Evolutionary conservation across 2,888 invertebrate genomes (phyloP).

Genomic region (Agonopterix subpropinquella): DNA sequence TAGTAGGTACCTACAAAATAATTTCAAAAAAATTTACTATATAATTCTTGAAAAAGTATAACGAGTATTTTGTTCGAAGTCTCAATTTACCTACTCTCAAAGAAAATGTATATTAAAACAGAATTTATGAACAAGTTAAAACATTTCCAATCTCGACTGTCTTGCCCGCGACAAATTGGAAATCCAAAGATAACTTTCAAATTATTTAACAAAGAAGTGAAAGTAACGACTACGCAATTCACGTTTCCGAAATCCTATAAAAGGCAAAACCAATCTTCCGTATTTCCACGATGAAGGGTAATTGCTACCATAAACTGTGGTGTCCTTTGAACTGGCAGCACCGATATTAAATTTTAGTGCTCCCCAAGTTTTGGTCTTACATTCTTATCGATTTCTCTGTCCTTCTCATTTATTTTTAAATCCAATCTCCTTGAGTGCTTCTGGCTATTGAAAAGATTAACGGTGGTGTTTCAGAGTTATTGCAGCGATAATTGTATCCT

Average conservation of each 20-base stretch:
- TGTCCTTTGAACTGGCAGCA: conserved; percentile 52
- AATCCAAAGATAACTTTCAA: conserved; percentile 15
- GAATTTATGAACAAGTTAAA: not conserved
- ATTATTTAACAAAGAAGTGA: conserved; percentile 9
- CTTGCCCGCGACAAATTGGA: conserved; percentile 10
- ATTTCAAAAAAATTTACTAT: no score
- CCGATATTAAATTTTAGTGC: conserved; percentile 66
- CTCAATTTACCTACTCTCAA: no score
- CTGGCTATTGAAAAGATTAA: conserved; percentile 46
- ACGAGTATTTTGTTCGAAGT: no score
- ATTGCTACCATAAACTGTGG: conserved; percentile 65
- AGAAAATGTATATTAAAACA: no score
- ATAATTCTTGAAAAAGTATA: no score
- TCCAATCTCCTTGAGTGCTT: conserved; percentile 40
- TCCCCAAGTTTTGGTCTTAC: conserved; percentile 51
- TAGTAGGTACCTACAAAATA: no score
- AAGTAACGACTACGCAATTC: conserved; percentile 42
- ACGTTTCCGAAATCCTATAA: conserved; percentile 52
- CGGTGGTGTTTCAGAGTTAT: conserved; percentile 19
- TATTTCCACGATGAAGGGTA: conserved; percentile 63
- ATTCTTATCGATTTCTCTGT: conserved; percentile 50
- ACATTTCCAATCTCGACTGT: conserved; percentile 2
- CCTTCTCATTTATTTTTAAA: conserved; percentile 47
- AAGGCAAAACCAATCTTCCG: conserved; percentile 59
- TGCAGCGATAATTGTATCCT: no score